Conservation (phyloP, 2,888 invertebrate genomes). For the Sicus ferrugineus region DNA sequence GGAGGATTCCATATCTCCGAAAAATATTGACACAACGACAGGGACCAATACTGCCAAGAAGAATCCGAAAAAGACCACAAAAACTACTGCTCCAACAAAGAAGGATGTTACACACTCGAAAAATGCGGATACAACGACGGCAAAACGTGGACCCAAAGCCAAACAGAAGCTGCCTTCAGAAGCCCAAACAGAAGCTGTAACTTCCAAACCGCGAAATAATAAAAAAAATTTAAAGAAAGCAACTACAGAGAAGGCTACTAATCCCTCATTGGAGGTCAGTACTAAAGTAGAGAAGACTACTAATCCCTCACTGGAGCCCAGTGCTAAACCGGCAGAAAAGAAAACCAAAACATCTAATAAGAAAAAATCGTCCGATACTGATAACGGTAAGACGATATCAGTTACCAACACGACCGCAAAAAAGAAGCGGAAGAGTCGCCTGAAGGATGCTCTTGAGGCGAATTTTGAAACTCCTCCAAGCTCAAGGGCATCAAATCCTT, state of each 20-base stretch:
- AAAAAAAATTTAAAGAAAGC: slow-evolving; percentile 25
- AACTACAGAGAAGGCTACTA: not conserved
- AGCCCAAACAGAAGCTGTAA: not conserved
- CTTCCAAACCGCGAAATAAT: not conserved
- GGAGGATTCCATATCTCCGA: not conserved
- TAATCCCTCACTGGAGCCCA: slow-evolving; percentile 6
- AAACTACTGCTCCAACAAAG: not conserved
- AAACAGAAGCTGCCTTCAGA: not conserved
- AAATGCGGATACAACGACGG: not conserved
- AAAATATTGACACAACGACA: not conserved
- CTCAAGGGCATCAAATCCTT: not conserved
- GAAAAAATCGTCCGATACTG: slow-evolving; percentile 34
- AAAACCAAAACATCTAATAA: slow-evolving; percentile 33
- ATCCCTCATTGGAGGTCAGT: not conserved
- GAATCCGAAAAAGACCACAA: not conserved
- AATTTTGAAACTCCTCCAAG: slow-evolving; percentile 36
- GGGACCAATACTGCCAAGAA: not conserved
- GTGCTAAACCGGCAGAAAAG: slow-evolving; percentile 19
- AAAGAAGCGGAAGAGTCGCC: slow-evolving; percentile 44
- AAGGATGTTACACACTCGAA: not conserved
- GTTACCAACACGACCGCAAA: slow-evolving; percentile 42
- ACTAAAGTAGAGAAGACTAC: too few relatives aligned
- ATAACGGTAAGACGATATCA: slow-evolving; percentile 20
- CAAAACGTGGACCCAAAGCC: slow-evolving; percentile 11
- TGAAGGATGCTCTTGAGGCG: slow-evolving; percentile 46